phyloP scores from a whole-genome alignment of 2,888 invertebrate species.

The Gibbula magus region DNA sequence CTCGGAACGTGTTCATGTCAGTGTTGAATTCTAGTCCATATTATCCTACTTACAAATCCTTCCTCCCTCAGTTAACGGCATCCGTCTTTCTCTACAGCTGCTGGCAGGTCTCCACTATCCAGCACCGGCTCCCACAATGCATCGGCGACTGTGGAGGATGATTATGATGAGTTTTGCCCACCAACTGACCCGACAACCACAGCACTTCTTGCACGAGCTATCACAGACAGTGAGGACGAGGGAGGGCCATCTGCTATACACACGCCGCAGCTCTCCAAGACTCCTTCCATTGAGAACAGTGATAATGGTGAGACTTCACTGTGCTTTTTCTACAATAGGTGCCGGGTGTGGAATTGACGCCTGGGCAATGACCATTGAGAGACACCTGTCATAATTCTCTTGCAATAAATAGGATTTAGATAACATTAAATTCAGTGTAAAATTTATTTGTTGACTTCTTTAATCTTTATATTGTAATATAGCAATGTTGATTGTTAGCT shows the following conservation, averaged over 20 bases:
- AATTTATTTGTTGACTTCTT: too few relatives aligned
- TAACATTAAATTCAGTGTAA: too few relatives aligned
- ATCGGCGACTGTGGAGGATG: not conserved
- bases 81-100: not conserved
- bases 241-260: constrained; percentile 54
- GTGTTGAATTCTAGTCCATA: not conserved
- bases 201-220: constrained; percentile 68
- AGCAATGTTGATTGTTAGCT: too few relatives aligned
- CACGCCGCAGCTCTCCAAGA: constrained; percentile 59
- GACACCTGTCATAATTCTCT: too few relatives aligned
- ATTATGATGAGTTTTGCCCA: constrained; percentile 2
- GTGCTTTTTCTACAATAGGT: too few relatives aligned
- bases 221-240: constrained; percentile 72
- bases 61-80: not conserved
- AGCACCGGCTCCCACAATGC: not conserved
- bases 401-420: too few relatives aligned
- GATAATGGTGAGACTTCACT: constrained; percentile 64
- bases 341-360: too few relatives aligned
- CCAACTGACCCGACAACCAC: constrained; percentile 59
- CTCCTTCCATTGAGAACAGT: constrained; percentile 59
- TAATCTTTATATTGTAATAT: too few relatives aligned
- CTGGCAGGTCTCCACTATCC: not conserved
- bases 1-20: not conserved
- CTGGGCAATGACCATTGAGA: too few relatives aligned
- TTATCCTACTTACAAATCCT: not conserved